Conservation (phyloP, 2,797 vertebrate species). For the Nannoperca obscura region DNA sequence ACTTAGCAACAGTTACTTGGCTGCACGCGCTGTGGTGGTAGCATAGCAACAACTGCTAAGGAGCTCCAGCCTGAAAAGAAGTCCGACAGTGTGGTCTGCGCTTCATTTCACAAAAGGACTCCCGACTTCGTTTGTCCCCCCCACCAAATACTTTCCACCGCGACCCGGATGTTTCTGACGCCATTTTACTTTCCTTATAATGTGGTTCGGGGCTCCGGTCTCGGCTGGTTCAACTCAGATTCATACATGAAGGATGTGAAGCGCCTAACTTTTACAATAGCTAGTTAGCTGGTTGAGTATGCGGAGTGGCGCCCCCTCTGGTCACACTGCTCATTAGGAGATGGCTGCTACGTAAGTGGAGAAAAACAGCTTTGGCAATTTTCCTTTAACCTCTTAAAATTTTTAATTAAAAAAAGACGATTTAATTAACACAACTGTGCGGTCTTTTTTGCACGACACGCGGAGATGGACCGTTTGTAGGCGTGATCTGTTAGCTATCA, state of each 20-base stretch:
- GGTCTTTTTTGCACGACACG: neutral
- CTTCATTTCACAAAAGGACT: constrained; percentile 29
- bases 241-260: constrained; percentile 10
- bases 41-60: constrained; percentile 74
- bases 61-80: constrained; percentile 55
- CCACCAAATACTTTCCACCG: constrained; percentile 17
- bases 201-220: constrained; percentile 30
- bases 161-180: constrained; percentile 65
- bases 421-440: neutral
- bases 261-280: constrained; percentile 53
- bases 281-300: constrained; percentile 32
- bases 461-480: neutral
- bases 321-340: neutral
- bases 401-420: fast-evolving
- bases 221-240: neutral
- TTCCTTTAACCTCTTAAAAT: neutral
- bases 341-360: neutral
- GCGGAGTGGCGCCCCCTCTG: constrained; percentile 68
- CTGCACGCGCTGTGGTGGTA: constrained; percentile 61
- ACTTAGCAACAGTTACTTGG: constrained; percentile 24
- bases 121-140: constrained; percentile 33
- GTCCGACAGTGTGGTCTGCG: constrained; percentile 38
- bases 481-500: neutral
- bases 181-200: constrained; percentile 55
- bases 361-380: neutral